Evolutionary conservation across 2,113 vertebrate species (phyloP).

Genomic region (Strigops habroptila): DNA sequence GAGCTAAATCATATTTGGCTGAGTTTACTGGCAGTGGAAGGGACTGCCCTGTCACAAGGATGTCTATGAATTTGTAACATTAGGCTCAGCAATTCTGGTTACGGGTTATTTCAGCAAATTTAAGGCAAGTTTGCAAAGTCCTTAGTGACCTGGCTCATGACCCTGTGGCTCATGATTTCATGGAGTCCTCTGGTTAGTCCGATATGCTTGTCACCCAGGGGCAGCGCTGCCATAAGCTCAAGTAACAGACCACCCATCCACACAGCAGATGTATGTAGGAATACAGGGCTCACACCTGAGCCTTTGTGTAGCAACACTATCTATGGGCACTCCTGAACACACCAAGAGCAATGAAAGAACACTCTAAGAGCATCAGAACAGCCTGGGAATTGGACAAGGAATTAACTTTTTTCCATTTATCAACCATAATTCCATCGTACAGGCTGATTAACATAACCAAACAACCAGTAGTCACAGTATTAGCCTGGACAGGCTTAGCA

Average conservation of each 20-base stretch:
- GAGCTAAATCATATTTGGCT: not conserved
- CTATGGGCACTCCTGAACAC: not conserved
- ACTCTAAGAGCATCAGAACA: not conserved
- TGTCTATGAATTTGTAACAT: not conserved
- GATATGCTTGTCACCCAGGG: fast-evolving
- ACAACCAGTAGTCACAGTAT: not conserved
- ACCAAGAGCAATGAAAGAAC: not conserved
- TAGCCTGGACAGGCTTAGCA: not conserved
- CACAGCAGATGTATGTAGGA: fast-evolving
- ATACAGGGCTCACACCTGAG: not conserved
- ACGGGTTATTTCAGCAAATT: not conserved
- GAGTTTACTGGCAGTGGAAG: not conserved
- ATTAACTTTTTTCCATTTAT: not conserved
- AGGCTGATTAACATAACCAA: not conserved
- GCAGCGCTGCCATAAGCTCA: not conserved
- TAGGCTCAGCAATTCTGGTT: not conserved
- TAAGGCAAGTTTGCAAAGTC: not conserved
- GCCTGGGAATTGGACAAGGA: not conserved
- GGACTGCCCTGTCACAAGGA: not conserved
- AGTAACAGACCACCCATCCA: not conserved
- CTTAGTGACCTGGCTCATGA: not conserved
- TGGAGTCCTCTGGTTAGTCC: not conserved
- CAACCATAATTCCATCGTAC: not conserved
- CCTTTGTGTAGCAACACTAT: not conserved
- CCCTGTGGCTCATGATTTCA: not conserved